Base-by-base conservation (phyloP, 2,888 invertebrate genomes). In the Euproctis similis region DNA sequence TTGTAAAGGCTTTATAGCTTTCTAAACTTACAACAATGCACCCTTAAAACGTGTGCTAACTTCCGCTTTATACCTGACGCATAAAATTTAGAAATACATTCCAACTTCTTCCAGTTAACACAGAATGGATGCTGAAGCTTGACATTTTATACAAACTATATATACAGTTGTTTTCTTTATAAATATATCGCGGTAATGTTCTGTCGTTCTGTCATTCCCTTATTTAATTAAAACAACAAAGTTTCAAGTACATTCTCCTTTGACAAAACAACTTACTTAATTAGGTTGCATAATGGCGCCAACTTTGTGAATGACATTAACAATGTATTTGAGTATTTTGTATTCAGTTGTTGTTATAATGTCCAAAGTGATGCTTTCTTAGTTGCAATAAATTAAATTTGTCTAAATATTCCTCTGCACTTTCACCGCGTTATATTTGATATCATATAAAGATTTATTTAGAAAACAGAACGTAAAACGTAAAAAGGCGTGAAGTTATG, bases 161-260 rank as follows among this genome's bases (percentile, higher is more conserved):
- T n/a, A 27, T 46, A 39, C 45, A 52, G n/a, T n/a, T n/a, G n/a
- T n/a, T n/a, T n/a, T n/a, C n/a, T 34, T 34, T 24, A 13, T 46
- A 46, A 49, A 49, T 50, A 47, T 53, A 56, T 55, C 43, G 42
- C 42, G 44, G 43, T 55, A 52, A 47, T 51, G 53, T 59, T 50
- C 52, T 48, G 37, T 50, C 47, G 34, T 36, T 42, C n/a, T n/a
- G n/a, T n/a, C n/a, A n/a, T n/a, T 14, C 24, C 30, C 40, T 56
- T 61, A 59, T 66, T 68, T 72, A 71, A 72, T 70, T 66, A 69
- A 66, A 66, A 60, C 63, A 58, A 63, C 65, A 61, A 70, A 71
- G 62, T 70, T 67, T 55, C 42, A 39, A 60, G 44, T 39, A 42
- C 48, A 52, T 58, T 51, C 57, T 45, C 44, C 53, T 39, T 39